These are phyloP conservation scores for Papilio machaon DNA, from an alignment of 1,140 invertebrate species.

Conservation along the genomic window DNA sequence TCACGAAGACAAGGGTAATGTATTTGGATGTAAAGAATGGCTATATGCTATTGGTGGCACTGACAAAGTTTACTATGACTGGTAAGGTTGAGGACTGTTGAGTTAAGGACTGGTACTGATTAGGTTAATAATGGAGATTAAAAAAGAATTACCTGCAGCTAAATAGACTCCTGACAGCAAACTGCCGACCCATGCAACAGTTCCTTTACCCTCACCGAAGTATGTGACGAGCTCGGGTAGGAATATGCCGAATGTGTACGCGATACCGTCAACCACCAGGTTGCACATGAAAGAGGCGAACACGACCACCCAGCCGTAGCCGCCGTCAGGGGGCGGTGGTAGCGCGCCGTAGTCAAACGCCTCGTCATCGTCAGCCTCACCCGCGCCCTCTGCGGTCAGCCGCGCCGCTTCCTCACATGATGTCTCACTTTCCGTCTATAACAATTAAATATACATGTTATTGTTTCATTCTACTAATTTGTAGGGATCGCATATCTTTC, in stretches of 20 bases:
- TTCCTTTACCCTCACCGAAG: constrained; percentile 93
- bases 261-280: constrained; percentile 98
- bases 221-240: constrained; percentile 90
- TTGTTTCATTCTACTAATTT: not conserved
- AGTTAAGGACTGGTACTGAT: no score
- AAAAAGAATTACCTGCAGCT: constrained; percentile 87
- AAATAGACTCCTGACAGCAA: constrained; percentile 97
- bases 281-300: constrained; percentile 98
- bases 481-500: not conserved
- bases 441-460: constrained; percentile 54
- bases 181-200: constrained; percentile 96
- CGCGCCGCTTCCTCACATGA: constrained; percentile 90
- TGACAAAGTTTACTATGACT: no score
- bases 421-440: constrained; percentile 93
- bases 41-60: no score
- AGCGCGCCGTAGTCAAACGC: constrained; percentile 89
- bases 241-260: constrained; percentile 96
- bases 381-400: constrained; percentile 86
- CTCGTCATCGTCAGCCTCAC: constrained; percentile 87
- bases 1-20: not conserved
- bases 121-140: not conserved
- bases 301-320: constrained; percentile 97
- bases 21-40: not conserved
- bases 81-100: no score
- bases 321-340: constrained; percentile 92